Evolutionary conservation across 2,113 vertebrate species (phyloP).

Genomic region (Tautogolabrus adspersus): DNA sequence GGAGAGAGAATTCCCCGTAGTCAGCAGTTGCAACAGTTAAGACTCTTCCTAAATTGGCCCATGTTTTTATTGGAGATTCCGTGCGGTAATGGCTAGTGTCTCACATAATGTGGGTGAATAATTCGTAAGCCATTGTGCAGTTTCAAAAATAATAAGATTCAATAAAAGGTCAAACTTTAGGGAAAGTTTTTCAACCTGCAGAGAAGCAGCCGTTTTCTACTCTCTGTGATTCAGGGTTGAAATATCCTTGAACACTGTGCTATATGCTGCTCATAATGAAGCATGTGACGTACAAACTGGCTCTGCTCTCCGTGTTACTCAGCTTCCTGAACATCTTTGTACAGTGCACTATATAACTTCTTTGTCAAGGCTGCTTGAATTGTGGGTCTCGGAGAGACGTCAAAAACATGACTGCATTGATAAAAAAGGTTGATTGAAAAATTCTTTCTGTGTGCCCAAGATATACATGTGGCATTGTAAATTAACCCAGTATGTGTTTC

Average conservation of each 20-base stretch:
- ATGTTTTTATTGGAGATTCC: conserved; percentile 17
- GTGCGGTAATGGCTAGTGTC: neutral
- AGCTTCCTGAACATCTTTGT: neutral
- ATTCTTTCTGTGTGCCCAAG: no score
- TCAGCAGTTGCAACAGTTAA: conserved; percentile 38
- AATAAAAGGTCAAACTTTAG: neutral
- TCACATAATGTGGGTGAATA: neutral
- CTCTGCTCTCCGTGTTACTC: neutral
- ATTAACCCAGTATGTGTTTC: no score
- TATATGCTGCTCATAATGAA: neutral
- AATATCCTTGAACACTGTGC: conserved; percentile 6
- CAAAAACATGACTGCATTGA: neutral
- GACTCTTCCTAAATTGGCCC: conserved; percentile 24
- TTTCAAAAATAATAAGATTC: neutral
- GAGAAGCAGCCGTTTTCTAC: neutral
- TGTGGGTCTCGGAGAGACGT: neutral
- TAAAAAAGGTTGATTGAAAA: no score
- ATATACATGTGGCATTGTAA: no score
- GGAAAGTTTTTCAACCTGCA: neutral
- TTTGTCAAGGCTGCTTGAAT: neutral
- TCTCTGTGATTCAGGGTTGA: conserved; percentile 3
- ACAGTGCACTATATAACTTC: neutral
- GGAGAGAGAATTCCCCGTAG: conserved; percentile 29
- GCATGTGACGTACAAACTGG: neutral
- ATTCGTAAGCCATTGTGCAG: neutral